Evolutionary conservation across 2,113 vertebrate species (phyloP).

Genomic region (Camelus dromedarius): DNA sequence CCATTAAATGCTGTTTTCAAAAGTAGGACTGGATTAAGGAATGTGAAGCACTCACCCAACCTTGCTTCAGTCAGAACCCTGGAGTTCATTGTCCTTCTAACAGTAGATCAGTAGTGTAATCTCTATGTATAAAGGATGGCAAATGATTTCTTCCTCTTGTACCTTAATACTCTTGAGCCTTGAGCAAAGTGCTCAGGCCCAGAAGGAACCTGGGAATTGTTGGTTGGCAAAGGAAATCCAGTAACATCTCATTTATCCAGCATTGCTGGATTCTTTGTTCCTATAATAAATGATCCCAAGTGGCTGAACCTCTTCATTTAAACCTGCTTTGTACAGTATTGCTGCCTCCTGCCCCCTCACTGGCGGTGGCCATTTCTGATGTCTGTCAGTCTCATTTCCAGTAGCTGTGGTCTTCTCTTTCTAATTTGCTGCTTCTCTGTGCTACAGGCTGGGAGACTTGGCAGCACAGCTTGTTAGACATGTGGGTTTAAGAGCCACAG

Average conservation of each 20-base stretch:
- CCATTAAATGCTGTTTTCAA: neutral
- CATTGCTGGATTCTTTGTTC: neutral
- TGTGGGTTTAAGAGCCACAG: neutral
- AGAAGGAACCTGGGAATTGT: conserved; percentile 17
- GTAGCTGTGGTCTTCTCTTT: neutral
- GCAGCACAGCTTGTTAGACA: neutral
- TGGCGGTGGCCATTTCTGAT: neutral
- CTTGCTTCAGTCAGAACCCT: neutral
- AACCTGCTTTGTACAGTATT: neutral
- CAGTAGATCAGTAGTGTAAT: neutral
- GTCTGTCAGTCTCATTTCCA: neutral
- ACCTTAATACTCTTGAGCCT: neutral
- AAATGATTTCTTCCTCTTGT: neutral
- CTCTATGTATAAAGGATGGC: neutral
- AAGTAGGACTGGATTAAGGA: neutral
- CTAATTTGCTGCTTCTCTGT: neutral
- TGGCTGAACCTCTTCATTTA: neutral
- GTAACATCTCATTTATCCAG: neutral
- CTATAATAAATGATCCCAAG: neutral
- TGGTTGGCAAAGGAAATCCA: neutral
- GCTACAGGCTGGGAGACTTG: neutral
- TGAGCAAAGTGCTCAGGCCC: neutral
- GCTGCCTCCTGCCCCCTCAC: neutral
- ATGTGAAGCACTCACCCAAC: neutral
- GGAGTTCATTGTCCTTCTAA: neutral